These are phyloP conservation scores for Proteles cristata DNA, from an alignment of 2,113 vertebrate species.

Conservation along the genomic window DNA sequence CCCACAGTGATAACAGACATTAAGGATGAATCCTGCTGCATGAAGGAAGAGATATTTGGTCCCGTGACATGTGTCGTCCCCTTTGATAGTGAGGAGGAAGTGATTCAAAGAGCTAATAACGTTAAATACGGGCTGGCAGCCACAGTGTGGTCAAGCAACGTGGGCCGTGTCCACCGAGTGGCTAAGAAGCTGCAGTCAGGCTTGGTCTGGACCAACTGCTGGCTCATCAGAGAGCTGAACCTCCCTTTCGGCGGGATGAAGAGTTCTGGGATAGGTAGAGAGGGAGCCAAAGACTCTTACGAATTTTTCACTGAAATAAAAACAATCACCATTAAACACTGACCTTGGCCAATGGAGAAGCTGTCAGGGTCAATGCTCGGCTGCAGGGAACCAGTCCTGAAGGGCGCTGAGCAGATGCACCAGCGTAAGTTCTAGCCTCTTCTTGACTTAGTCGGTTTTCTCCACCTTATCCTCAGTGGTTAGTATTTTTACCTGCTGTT, in stretches of 20 bases:
- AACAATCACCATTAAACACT: constrained; percentile 94
- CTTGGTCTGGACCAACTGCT: constrained; percentile 98
- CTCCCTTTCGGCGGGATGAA: constrained; percentile 99
- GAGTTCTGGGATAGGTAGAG: constrained; percentile 94
- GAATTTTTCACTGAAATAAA: constrained; percentile 99
- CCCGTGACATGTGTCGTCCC: constrained; percentile 94
- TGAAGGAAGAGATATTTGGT: constrained; percentile 99
- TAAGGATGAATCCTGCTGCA: constrained; percentile 91
- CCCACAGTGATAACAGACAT: constrained; percentile 93
- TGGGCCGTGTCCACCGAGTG: constrained; percentile 92
- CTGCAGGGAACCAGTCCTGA: not conserved
- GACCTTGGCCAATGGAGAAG: not conserved
- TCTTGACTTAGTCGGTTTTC: not conserved
- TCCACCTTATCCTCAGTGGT: not conserved
- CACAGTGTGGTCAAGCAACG: constrained; percentile 92
- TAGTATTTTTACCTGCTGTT: not conserved
- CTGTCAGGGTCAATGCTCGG: fast-evolving
- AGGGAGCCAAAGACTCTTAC: constrained; percentile 95
- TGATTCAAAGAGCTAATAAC: constrained; percentile 90
- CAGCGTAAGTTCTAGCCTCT: not conserved
- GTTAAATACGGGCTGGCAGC: constrained; percentile 95
- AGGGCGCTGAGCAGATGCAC: not conserved
- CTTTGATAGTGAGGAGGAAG: constrained; percentile 96
- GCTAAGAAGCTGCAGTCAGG: constrained; percentile 92
- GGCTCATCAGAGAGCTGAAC: constrained; percentile 97